A percentile compares a stretch with the other conserved stretches of the same genome.
These are phyloP conservation scores for Python bivittatus DNA, from an alignment of 2,113 vertebrate species.

Conservation along the genomic window DNA sequence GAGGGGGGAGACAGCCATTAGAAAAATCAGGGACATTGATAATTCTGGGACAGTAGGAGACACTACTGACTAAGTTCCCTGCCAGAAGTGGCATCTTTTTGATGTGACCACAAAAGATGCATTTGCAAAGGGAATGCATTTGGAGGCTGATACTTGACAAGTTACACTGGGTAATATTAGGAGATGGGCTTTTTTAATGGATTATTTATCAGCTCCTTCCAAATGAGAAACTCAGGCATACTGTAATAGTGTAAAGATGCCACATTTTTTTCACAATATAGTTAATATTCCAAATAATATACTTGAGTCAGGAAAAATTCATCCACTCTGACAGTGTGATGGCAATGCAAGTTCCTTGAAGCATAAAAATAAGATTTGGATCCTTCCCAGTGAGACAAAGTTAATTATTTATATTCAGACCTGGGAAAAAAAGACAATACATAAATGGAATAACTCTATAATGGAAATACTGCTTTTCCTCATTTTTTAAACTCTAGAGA, in stretches of 20 bases:
- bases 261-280: accelerated
- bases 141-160: background rate
- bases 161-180: background rate
- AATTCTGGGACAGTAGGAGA: background rate
- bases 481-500: background rate
- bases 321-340: slow-evolving; percentile 5
- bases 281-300: slow-evolving; percentile 37
- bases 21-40: background rate
- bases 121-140: background rate
- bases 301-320: slow-evolving; percentile 40
- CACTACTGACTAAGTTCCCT: background rate
- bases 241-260: background rate
- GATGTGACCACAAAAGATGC: too few relatives aligned
- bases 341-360: slow-evolving; percentile 48
- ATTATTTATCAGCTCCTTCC: background rate
- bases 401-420: slow-evolving; percentile 5
- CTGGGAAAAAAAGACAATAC: background rate
- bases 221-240: slow-evolving; percentile 29
- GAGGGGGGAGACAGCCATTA: background rate
- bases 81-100: background rate
- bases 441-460: background rate
- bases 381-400: background rate
- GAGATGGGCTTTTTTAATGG: background rate
- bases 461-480: slow-evolving; percentile 8
- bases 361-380: slow-evolving; percentile 32